Evolutionary conservation across 2,113 vertebrate species (phyloP).

Genomic region (Gambusia affinis): DNA sequence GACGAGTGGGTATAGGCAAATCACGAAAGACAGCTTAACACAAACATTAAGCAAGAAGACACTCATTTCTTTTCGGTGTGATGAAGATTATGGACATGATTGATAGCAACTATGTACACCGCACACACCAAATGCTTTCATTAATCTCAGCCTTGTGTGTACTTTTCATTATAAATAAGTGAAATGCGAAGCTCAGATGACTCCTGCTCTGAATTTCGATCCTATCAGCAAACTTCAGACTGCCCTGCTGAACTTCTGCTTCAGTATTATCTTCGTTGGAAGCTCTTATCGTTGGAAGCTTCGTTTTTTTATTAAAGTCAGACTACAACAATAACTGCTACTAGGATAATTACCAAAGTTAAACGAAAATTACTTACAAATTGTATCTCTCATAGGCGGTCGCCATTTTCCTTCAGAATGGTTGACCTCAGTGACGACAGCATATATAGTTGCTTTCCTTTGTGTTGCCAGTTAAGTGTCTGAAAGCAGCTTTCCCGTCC

Average conservation of each 20-base stretch:
- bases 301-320: accelerated
- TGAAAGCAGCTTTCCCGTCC: too few species aligned
- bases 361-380: constrained; percentile 75
- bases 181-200: background rate
- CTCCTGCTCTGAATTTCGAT: background rate
- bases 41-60: too few species aligned
- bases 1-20: background rate
- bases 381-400: constrained; percentile 82
- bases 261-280: background rate
- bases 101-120: too few species aligned
- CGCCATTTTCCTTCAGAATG: constrained; percentile 81
- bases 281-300: too few species aligned
- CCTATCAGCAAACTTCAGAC: background rate
- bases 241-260: background rate
- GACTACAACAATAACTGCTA: background rate
- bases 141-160: background rate
- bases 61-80: background rate
- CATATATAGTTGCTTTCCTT: constrained; percentile 3
- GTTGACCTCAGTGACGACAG: constrained; percentile 73
- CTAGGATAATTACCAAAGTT: background rate
- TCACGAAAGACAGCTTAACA: background rate
- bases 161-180: background rate
- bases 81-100: background rate
- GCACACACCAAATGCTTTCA: background rate
- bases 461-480: constrained; percentile 54